Conservation (phyloP, 2,797 vertebrate genomes). For the Sphenopsis melanotis region DNA sequence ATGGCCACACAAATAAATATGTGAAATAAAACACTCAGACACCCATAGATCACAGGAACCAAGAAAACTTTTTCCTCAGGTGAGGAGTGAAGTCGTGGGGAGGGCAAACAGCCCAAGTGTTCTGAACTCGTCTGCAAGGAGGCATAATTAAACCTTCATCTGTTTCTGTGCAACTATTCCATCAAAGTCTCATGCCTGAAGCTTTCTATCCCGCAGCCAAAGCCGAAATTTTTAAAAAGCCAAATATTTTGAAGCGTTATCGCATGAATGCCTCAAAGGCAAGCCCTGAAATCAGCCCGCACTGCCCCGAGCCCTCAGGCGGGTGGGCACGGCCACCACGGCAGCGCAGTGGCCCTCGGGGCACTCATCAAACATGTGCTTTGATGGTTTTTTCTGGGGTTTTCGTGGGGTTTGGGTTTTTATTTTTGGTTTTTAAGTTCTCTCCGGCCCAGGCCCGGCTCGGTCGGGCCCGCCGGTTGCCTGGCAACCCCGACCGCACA, state of each 20-base stretch:
- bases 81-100: neutral
- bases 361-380: fast-evolving
- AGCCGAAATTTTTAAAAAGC: fast-evolving
- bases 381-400: too few species aligned
- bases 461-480: fast-evolving
- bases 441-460: fast-evolving
- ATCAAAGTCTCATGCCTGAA: neutral
- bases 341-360: fast-evolving
- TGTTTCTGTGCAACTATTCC: neutral
- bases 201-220: neutral
- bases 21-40: neutral
- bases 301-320: fast-evolving
- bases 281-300: fast-evolving
- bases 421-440: neutral
- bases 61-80: neutral
- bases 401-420: neutral
- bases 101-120: neutral
- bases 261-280: fast-evolving
- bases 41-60: neutral
- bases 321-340: fast-evolving
- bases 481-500: fast-evolving
- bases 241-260: fast-evolving
- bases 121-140: neutral
- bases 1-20: neutral
- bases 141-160: neutral